A percentile compares a stretch with the other conserved stretches of the same genome.
Conservation (phyloP, 2,888 invertebrate genomes). For the Lysandra bellargus region DNA sequence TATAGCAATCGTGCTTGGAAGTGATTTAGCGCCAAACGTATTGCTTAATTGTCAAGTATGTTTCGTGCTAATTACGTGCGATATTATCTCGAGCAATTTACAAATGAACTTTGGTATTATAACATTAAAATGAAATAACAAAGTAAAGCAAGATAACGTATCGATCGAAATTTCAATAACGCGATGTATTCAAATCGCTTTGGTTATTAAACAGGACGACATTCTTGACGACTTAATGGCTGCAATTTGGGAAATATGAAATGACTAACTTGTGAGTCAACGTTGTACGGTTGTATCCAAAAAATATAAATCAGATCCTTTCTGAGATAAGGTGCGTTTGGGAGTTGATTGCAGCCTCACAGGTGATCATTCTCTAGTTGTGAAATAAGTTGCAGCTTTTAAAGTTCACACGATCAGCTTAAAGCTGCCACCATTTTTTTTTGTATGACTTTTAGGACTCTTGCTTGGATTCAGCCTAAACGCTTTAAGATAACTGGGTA, state of each 20-base stretch:
- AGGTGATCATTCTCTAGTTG: background rate
- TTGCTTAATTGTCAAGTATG: background rate
- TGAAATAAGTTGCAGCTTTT: constrained; percentile 11
- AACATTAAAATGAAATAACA: constrained; percentile 22
- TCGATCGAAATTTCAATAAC: background rate
- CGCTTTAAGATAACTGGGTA: background rate
- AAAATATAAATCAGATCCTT: background rate
- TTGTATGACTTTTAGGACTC: background rate
- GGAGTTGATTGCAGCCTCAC: background rate
- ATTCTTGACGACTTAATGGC: background rate
- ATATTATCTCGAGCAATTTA: constrained; percentile 8
- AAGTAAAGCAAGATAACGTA: background rate
- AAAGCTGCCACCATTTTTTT: background rate
- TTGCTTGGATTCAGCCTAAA: background rate
- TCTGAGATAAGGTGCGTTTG: background rate
- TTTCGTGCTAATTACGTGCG: constrained; percentile 4
- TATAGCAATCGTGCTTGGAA: background rate
- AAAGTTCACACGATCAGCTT: background rate
- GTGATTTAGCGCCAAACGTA: background rate
- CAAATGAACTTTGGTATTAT: constrained; percentile 21
- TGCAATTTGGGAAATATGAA: background rate
- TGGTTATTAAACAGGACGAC: background rate
- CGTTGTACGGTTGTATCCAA: background rate
- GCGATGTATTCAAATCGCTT: background rate
- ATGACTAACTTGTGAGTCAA: background rate